phyloP scores from a whole-genome alignment of 2,113 vertebrate species.

The Brachyistius frenatus region DNA sequence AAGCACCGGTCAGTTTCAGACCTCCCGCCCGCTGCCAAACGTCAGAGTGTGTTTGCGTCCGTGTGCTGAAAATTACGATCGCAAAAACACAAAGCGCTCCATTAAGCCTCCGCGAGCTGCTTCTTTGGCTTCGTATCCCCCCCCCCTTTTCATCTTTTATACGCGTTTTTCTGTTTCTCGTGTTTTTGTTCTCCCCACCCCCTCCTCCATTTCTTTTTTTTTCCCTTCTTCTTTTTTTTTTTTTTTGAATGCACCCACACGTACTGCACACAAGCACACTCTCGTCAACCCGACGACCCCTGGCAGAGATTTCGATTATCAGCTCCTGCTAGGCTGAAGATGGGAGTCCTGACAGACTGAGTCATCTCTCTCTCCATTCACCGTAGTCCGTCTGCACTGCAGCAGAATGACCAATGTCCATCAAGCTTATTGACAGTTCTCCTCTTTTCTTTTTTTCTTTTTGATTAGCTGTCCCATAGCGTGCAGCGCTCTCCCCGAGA shows the following conservation, averaged over 20 bases:
- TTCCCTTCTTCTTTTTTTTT: too few relatives aligned
- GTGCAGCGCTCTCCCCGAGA: conserved; percentile 2
- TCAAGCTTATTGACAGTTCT: conserved; percentile 50
- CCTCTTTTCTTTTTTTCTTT: neutral
- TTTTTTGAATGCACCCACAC: conserved; percentile 36
- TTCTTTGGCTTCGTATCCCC: conserved; percentile 37
- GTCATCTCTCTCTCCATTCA: conserved; percentile 35
- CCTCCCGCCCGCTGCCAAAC: conserved; percentile 25
- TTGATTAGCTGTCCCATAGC: conserved; percentile 63
- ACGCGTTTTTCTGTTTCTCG: neutral
- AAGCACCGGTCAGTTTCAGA: conserved; percentile 2
- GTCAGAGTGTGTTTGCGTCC: neutral
- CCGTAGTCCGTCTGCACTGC: conserved; percentile 56
- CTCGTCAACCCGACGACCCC: conserved; percentile 57
- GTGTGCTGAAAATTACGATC: neutral
- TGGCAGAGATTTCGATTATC: conserved; percentile 73
- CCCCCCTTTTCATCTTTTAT: neutral
- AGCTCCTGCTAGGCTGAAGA: conserved; percentile 66
- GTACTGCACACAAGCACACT: conserved; percentile 29
- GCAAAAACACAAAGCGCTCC: conserved; percentile 1
- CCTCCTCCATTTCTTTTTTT: too few relatives aligned
- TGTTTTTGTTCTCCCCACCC: conserved; percentile 11
- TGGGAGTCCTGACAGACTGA: conserved; percentile 64
- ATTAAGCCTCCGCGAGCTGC: conserved; percentile 23
- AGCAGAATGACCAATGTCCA: conserved; percentile 60